phyloP scores from a whole-genome alignment of 1,140 invertebrate genomes.

The Trichonephila inaurata region DNA sequence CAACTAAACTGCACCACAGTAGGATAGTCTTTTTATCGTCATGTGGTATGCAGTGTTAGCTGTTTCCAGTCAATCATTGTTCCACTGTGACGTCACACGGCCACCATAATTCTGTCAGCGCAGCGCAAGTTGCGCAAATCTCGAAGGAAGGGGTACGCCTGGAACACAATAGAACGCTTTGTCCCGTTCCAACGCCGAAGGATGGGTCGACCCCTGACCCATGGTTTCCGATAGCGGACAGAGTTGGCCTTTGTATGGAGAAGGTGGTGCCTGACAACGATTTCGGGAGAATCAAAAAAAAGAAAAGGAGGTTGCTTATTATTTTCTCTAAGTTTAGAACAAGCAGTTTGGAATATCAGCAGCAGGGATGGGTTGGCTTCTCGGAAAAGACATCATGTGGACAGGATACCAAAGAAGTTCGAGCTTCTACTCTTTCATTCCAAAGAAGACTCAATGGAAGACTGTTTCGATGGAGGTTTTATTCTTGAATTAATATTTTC shows the following conservation, averaged over 20 bases:
- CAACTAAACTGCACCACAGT: constrained; percentile 1
- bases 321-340: constrained; percentile 75
- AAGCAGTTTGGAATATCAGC: constrained; percentile 60
- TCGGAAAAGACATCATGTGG: constrained; percentile 63
- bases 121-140: constrained; percentile 17
- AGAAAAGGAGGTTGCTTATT: constrained; percentile 61
- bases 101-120: constrained; percentile 64
- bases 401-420: constrained; percentile 18
- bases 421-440: constrained; percentile 48
- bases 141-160: not conserved
- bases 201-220: constrained; percentile 70
- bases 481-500: constrained; percentile 26
- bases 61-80: constrained; percentile 74
- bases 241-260: constrained; percentile 62
- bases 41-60: constrained; percentile 68
- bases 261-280: not conserved
- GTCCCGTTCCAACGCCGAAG: constrained; percentile 31
- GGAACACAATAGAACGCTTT: constrained; percentile 61
- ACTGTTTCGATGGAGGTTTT: constrained; percentile 36
- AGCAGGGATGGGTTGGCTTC: constrained; percentile 42
- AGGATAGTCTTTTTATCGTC: constrained; percentile 40
- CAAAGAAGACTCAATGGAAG: constrained; percentile 39
- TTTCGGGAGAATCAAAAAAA: not conserved
- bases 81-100: constrained; percentile 63
- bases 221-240: constrained; percentile 72